Evolutionary conservation across 2,797 vertebrate species (phyloP).

Genomic region (Emydoidea blandingii): DNA sequence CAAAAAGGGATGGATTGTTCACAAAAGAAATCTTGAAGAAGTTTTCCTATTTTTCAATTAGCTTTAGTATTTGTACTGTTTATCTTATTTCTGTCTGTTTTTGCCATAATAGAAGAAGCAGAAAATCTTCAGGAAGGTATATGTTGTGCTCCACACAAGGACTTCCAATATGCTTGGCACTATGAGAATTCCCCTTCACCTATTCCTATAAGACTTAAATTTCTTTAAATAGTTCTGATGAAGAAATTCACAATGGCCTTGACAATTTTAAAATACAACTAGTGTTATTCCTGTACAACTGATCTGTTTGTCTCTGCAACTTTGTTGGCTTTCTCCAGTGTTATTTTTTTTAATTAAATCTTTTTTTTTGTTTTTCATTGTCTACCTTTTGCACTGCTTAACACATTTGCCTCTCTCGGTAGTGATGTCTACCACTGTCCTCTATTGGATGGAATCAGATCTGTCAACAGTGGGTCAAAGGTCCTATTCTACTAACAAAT

Average conservation of each 20-base stretch:
- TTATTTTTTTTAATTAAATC: background rate
- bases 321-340: background rate
- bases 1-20: background rate
- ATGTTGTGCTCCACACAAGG: background rate
- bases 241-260: background rate
- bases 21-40: background rate
- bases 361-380: background rate
- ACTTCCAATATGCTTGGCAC: background rate
- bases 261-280: background rate
- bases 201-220: background rate
- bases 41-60: background rate
- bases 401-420: background rate
- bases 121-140: background rate
- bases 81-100: background rate
- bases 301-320: background rate
- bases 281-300: background rate
- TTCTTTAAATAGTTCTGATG: background rate
- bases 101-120: background rate
- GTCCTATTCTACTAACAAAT: background rate
- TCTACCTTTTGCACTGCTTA: background rate
- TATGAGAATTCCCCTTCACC: background rate
- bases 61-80: background rate
- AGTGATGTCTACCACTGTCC: too few relatives aligned
- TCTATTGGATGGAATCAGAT: background rate
- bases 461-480: background rate